Base-by-base conservation (phyloP, 2,113 vertebrate species). In the Cyprinodon brontotheroides region DNA sequence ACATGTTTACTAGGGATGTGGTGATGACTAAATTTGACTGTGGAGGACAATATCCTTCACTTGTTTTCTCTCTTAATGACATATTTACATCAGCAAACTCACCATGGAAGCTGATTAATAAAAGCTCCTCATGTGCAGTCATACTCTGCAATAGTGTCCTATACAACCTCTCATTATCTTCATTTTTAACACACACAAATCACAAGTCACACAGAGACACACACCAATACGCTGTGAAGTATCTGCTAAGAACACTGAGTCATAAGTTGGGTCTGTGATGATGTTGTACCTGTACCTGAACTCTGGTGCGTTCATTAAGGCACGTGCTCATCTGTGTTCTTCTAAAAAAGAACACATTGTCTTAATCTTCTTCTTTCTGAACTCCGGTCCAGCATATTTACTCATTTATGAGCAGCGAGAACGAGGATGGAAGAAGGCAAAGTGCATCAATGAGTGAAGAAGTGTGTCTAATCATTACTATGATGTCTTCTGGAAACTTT, bases 231-330 rank as follows among this genome's bases (percentile, higher is more conserved):
- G 53, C 57, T 69, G 45, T 8, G 17, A 78, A 70, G 53, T 61
- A 40, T 78, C 70, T 65, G 67, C 75, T 29, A n/a, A 62, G 39
- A 72, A 79, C 60, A 70, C 6, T 15, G 61, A 70, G 62, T 71
- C 40, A n/a, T 36, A 36, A 3, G 29, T 14, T 15, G 11, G n/a
- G 0, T 12, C 69, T 67, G 22, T 72, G 77, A 57, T 63, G 61
- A 78, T 68, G 69, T 47, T 61, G 20, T 47, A 64, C 36, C 4
- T 3, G 14, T 20, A 15, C 13, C 60, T 65, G 22, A 7, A 6
- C 37, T 71, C 17, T 65, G 63, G 1, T 39, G 60, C 57, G 37
- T 64, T 70, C 45, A 69, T 13, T 59, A 22, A 48, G 3, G 59
- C 37, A 74, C 7, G 39, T 48, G 17, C 61, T 64, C 12, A 53